Evolutionary conservation across 2,113 vertebrate species (phyloP), one percentile per base, ranked within the genome.

Genomic region (Pipra filicauda): DNA sequence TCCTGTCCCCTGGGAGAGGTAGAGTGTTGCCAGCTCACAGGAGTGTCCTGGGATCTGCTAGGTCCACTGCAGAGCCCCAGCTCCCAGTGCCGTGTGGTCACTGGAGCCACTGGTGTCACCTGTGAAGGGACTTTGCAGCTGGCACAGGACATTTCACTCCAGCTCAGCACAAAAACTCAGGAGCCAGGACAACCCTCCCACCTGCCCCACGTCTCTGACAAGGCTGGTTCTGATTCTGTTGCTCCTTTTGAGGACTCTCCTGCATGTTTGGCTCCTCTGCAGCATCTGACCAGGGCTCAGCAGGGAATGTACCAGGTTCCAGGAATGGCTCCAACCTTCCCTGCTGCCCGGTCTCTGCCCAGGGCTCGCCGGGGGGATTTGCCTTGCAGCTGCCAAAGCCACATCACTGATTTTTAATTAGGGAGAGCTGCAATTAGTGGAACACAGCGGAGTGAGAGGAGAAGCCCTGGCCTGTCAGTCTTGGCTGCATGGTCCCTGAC

Each of bases 271-370:
- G 55, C 21, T 73, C n/a, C 76, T 48, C 39, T 66, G 49, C 4
- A 4, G 48, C 19, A 8, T 33, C 70, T 0, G 1, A 7, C 18
- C 5, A 2, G 2, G 41, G 48, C 48, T 61, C 2, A 1, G 59
- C 80, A 59, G 85, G 31, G 65, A 74, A 57, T 0, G 3, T 5
- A 7, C 11, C 1, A 11, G 20, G 54, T 55, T 57, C 51, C 59
- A 44, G 65, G n/a, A 41, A 18, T 18, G 35, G 18, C 9, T 49
- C 52, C 46, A 7, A 39, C 74, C 61, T 54, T 43, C 51, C 17
- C 46, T 18, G 4, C 11, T 8, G 11, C 78, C 66, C 54, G 37
- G 2, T 35, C n/a, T 57, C 80, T 77, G 69, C 54, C 41, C 4
- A 0, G 5, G 69, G 55, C 69, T 92, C 0, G 0, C 80, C 76